Evolutionary conservation across 1,140 invertebrate species (phyloP), one percentile per base, ranked within the genome.

Genomic region (Drosophila pseudoananassae): DNA sequence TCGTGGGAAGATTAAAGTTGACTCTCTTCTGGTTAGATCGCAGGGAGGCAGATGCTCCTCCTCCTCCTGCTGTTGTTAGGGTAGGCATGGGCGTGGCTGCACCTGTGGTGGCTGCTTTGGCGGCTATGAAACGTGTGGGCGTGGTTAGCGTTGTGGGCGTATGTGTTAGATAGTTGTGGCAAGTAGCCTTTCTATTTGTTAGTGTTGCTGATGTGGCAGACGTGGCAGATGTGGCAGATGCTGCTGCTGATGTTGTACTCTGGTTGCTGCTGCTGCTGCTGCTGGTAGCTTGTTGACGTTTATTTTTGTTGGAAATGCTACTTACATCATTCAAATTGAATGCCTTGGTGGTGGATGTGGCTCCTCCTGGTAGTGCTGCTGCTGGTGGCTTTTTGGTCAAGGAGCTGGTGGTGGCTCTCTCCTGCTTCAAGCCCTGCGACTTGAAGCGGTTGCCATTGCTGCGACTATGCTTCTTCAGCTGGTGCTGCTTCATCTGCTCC

Each of bases 301-400:
- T 83, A 83, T 88, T 83, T 89, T 53, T 57, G 65, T 20, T 65
- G 64, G 65, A 82, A 75, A 60, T 71, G 76, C 83, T 88, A 89
- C 83, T 88, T 89, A 88, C 83, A 83, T 89, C 83, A 88, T 90
- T 88, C 56, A 88, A 74, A 83, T 82, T 88, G 65, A 88, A 89
- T 79, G 79, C 78, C 79, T 79, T 78, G 17, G 65, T 29, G 4
- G 64, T 5, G 10, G 63, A 3, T 27, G 63, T 5, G 2, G 47
- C 6, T 17, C 49, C 1, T 12, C 51, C 10, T 14, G 64, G n/a
- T 38, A 55, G 7, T 23, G 49, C 10, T 59, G 66, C 14, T 38
- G 46, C 23, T 45, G 45, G 31, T 25, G 31, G 23, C 40, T 43
- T 43, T 51, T 25, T 46, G 64, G 14, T 27, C 6, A 7, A 27